Conservation (phyloP, 2,888 invertebrate species). For the Caenorhabditis sp. region DNA sequence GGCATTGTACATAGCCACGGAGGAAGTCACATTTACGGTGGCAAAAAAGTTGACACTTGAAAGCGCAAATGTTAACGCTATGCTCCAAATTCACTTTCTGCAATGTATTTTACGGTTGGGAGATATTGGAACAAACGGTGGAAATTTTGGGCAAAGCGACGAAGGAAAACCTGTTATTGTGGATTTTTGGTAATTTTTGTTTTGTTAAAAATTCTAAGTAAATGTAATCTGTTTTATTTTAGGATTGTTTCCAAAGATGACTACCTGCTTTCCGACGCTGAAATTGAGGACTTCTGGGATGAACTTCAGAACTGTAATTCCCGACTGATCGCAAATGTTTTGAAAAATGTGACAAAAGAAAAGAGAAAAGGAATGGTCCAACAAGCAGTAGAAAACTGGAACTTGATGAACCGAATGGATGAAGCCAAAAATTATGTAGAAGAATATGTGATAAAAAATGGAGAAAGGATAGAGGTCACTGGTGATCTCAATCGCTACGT, state of each 20-base stretch:
- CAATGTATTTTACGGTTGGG: conserved; percentile 25
- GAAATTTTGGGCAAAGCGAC: conserved; percentile 21
- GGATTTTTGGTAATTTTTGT: conserved; percentile 33
- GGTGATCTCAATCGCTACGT: too few species aligned
- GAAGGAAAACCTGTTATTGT: conserved; percentile 4
- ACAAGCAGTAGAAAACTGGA: conserved; percentile 25
- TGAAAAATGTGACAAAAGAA: conserved; percentile 25
- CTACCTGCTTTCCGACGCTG: conserved; percentile 7
- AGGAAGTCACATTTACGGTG: conserved; percentile 38
- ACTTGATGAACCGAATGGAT: conserved; percentile 15
- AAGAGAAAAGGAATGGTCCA: conserved; percentile 20
- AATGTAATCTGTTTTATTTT: neutral
- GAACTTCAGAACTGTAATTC: conserved; percentile 22
- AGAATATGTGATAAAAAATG: too few species aligned
- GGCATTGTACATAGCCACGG: conserved; percentile 30
- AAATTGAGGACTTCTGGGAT: conserved; percentile 16
- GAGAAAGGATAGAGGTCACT: too few species aligned
- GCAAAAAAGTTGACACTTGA: conserved; percentile 37
- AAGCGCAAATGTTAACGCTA: conserved; percentile 29
- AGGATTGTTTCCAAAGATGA: conserved; percentile 16
- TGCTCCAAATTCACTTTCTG: conserved; percentile 37
- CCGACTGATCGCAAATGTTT: conserved; percentile 28
- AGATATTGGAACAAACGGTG: conserved; percentile 40
- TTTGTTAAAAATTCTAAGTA: conserved; percentile 23
- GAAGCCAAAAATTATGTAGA: conserved; percentile 18